Evolutionary conservation across 2,113 vertebrate genomes (phyloP), one percentile per base, ranked within the genome.

Genomic region (Seriola aureovittata): DNA sequence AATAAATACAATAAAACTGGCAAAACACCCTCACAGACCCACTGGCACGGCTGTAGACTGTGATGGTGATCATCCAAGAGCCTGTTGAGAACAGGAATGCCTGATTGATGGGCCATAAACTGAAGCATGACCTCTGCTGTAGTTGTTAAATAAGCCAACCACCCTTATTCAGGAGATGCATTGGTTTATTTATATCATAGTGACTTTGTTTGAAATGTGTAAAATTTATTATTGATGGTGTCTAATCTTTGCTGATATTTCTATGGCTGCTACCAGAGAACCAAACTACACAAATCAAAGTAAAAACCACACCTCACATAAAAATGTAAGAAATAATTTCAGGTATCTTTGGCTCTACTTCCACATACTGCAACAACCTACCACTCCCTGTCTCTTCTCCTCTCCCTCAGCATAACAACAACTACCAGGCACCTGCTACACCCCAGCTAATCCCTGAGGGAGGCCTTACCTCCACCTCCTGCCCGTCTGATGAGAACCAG

Each of bases 401-500:
- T 75, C 90, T 93, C 84, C 85, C 67, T 85, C 62, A 93, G 92
- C 95, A 97, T 23, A 92, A 86, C 87, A 81, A 34, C 78, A 86
- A 70, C 81, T 94, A 79, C 63, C 91, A 92, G 48, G 58, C 83
- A 11, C 84, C 91, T 90, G 88, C 92, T 14, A 89, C 95, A 23
- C 93, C 95, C 75, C 96, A 95, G 25, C 86, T 94, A 36, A 90
- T 94, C 85, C 90, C 95, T 1, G 96, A 97, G 21, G 93, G 94
- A 62, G 86, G 83, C 11, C 67, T 44, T 0, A 12, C 57, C 40
- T 91, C 96, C 52, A 71, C 72, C 58, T 13, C 75, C 13, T 84
- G 88, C 21, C 90, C 94, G 4, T 94, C 95, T 0, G 96, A 97
- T 76, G 96, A 97, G 75, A 90, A 73, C 73, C 95, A 95, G 88